Evolutionary conservation across 2,113 vertebrate species (phyloP).

Genomic region (Corydoras maculifer): DNA sequence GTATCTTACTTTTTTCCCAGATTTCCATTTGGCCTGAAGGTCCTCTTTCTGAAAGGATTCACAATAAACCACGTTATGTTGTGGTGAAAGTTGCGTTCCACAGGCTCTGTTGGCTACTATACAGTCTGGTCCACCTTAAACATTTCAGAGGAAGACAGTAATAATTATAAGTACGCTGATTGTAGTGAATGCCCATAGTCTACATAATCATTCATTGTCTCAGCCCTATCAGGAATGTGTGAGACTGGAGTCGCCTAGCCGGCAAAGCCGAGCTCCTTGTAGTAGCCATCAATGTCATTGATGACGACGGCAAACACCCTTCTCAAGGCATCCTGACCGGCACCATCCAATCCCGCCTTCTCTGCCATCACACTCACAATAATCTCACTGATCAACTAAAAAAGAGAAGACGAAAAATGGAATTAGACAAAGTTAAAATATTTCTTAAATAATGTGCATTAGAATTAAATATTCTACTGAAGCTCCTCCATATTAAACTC

Average conservation of each 20-base stretch:
- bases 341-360: slow-evolving; percentile 50
- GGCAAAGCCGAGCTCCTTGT: slow-evolving; percentile 60
- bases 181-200: slow-evolving; percentile 14
- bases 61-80: background rate
- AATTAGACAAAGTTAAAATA: background rate
- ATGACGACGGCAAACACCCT: slow-evolving; percentile 52
- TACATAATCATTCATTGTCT: slow-evolving; percentile 9
- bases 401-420: background rate
- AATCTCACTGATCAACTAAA: slow-evolving; percentile 58
- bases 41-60: too few species aligned
- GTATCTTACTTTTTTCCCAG: background rate
- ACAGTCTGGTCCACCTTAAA: background rate
- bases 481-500: too few species aligned
- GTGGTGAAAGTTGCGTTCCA: background rate
- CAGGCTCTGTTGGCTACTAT: background rate
- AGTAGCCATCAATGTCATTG: slow-evolving; percentile 50
- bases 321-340: slow-evolving; percentile 53
- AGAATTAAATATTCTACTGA: too few species aligned
- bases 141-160: slow-evolving; percentile 13
- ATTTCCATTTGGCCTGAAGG: too few species aligned
- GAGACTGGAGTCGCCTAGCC: slow-evolving; percentile 39
- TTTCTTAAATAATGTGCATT: too few species aligned
- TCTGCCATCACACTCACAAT: slow-evolving; percentile 57
- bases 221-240: background rate
- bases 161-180: slow-evolving; percentile 14